Conservation (phyloP, 2,113 vertebrate genomes). For the Rhea americana region DNA sequence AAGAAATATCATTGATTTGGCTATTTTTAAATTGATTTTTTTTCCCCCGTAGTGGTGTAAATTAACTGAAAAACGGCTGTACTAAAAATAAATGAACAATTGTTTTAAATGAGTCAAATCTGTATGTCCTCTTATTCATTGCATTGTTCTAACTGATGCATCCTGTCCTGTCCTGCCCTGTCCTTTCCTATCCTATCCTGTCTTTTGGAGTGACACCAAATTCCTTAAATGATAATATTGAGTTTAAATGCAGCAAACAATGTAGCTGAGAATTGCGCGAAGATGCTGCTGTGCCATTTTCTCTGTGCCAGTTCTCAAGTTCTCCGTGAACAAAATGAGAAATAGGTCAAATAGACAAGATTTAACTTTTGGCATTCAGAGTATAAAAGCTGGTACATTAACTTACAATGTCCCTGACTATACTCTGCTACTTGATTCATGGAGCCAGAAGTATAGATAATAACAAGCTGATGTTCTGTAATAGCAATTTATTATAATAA, state of each 20-base stretch:
- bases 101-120: neutral
- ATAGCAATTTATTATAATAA: neutral
- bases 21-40: neutral
- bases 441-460: neutral
- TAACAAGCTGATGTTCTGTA: neutral
- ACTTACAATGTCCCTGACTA: neutral
- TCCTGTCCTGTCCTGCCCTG: neutral
- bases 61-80: neutral
- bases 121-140: neutral
- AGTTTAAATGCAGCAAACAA: neutral
- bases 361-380: constrained; percentile 3
- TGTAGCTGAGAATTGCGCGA: neutral
- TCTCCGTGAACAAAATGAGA: neutral
- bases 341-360: neutral
- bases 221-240: neutral
- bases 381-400: neutral
- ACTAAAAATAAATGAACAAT: neutral
- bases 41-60: neutral
- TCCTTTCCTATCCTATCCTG: neutral
- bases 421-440: neutral
- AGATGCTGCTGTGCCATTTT: neutral
- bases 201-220: neutral
- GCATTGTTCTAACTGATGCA: neutral
- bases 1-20: neutral
- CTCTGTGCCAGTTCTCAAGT: neutral